These are phyloP conservation scores for Lophotis ruficrista DNA, from an alignment of 2,113 vertebrate species.

Conservation along the genomic window DNA sequence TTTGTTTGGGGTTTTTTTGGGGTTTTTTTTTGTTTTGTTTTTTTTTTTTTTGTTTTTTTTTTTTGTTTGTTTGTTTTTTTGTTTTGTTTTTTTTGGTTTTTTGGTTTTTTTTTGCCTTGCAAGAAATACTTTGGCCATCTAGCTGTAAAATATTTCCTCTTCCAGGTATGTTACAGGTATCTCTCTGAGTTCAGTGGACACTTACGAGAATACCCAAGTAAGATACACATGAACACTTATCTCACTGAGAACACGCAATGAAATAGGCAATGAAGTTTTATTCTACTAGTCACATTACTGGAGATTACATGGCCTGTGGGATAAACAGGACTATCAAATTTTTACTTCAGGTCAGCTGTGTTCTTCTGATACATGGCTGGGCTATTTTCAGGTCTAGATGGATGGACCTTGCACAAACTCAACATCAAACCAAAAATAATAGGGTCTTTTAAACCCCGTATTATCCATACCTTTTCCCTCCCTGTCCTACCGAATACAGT, in stretches of 20 bases:
- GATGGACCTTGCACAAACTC: neutral
- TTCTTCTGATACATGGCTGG: neutral
- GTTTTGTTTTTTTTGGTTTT: too few species aligned
- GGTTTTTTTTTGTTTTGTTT: too few species aligned
- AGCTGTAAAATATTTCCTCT: neutral
- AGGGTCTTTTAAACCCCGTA: neutral
- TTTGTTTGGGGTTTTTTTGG: too few species aligned
- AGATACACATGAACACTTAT: neutral
- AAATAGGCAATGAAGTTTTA: neutral
- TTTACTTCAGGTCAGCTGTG: neutral
- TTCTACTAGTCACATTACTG: neutral
- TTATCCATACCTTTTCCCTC: neutral
- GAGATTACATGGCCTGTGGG: neutral
- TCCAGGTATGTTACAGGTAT: neutral
- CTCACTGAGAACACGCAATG: neutral
- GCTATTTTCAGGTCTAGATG: neutral
- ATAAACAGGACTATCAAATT: neutral
- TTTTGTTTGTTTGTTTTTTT: too few species aligned
- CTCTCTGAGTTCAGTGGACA: neutral
- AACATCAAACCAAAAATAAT: conserved; percentile 13
- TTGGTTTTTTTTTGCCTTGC: neutral
- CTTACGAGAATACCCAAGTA: neutral
- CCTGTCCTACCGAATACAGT: neutral
- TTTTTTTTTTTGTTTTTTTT: too few species aligned
- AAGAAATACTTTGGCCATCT: neutral